Evolutionary conservation across 35 echinoderm and acorn worm genomes (phyloP).

Genomic region (Acanthaster planci): DNA sequence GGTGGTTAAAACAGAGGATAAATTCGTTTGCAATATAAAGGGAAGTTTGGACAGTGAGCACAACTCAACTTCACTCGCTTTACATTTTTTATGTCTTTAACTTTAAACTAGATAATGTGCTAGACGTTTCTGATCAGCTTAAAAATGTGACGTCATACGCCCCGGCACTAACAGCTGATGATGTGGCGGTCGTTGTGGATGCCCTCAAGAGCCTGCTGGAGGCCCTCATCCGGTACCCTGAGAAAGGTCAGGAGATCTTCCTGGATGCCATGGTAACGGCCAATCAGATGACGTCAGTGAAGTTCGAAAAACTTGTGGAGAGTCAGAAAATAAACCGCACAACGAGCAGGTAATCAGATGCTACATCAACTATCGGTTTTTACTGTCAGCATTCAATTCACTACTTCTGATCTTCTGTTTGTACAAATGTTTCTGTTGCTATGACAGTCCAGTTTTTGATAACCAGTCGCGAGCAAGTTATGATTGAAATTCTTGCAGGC

Average conservation of each 20-base stretch:
- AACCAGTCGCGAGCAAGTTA: too few relatives aligned
- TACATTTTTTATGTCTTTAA: too few relatives aligned
- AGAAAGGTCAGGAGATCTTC: constrained; percentile 8
- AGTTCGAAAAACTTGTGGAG: background rate
- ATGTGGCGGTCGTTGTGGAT: background rate
- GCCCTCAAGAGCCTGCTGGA: background rate
- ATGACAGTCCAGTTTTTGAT: too few relatives aligned
- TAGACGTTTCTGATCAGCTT: background rate
- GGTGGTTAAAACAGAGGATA: too few relatives aligned
- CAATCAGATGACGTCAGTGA: constrained; percentile 11
- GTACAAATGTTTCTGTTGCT: too few relatives aligned
- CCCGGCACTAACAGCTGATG: background rate
- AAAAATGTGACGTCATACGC: background rate
- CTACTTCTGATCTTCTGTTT: background rate
- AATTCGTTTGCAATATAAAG: too few relatives aligned
- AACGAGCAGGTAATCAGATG: background rate
- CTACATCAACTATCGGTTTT: too few relatives aligned
- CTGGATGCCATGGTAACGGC: background rate
- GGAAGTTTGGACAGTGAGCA: too few relatives aligned
- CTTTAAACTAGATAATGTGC: background rate
- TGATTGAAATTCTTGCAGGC: background rate
- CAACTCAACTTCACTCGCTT: too few relatives aligned
- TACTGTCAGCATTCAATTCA: background rate
- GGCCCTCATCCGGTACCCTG: background rate
- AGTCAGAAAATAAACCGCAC: constrained; percentile 4